A percentile compares a stretch with the other conserved stretches of the same genome.
Evolutionary conservation across 1,140 invertebrate species (phyloP).

Genomic region (Caenorhabditis brenneri): DNA sequence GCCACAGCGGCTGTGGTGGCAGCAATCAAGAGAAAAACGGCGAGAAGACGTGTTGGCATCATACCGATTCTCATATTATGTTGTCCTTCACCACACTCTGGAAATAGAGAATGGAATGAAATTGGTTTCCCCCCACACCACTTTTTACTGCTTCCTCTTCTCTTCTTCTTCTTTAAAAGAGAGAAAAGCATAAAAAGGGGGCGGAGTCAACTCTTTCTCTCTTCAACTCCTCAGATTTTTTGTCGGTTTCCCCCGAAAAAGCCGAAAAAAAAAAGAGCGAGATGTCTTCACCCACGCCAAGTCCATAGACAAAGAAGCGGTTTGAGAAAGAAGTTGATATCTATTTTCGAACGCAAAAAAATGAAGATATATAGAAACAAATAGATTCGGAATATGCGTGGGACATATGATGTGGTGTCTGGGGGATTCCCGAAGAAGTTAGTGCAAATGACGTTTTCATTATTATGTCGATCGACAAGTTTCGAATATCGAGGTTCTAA

Average conservation of each 20-base stretch:
- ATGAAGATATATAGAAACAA: neutral
- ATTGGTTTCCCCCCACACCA: neutral
- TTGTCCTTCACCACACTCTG: too few species aligned
- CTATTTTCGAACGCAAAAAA: neutral
- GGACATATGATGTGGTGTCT: neutral
- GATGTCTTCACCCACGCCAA: neutral
- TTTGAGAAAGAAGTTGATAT: too few species aligned
- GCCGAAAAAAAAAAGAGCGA: too few species aligned
- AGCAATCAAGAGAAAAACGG: neutral
- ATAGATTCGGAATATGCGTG: neutral
- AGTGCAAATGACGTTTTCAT: neutral
- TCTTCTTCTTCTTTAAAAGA: neutral
- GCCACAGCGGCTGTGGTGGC: neutral
- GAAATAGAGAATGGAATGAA: neutral
- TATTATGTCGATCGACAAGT: too few species aligned
- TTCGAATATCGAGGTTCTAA: too few species aligned
- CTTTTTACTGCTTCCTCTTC: too few species aligned
- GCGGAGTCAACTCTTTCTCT: neutral
- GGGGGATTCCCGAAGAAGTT: neutral
- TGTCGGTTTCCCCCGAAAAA: neutral
- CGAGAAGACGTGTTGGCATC: neutral
- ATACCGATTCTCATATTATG: neutral
- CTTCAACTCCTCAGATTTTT: neutral
- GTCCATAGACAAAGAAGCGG: too few species aligned
- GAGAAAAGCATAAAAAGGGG: neutral